Evolutionary conservation across 2,113 vertebrate species (phyloP).

Genomic region (Macroglossus sobrinus): DNA sequence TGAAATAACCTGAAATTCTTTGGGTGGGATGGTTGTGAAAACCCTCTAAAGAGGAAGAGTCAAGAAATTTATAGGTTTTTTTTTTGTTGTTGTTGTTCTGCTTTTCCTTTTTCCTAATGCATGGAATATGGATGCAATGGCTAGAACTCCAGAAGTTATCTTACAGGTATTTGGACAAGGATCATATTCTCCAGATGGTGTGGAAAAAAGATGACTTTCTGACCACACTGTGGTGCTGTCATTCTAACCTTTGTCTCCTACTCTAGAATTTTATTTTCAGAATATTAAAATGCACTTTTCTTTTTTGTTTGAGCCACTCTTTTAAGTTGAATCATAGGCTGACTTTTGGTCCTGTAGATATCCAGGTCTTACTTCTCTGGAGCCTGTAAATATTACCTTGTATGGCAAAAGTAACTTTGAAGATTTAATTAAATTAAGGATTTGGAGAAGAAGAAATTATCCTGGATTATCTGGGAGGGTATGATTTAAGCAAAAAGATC

Average conservation of each 20-base stretch:
- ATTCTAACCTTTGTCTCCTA: background rate
- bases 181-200: accelerated
- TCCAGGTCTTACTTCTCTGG: background rate
- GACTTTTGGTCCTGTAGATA: background rate
- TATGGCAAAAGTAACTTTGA: background rate
- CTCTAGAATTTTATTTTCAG: background rate
- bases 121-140: background rate
- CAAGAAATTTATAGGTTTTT: background rate
- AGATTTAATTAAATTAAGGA: background rate
- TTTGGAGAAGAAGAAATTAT: background rate
- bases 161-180: background rate
- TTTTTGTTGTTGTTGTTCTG: background rate
- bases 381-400: background rate
- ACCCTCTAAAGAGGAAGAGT: background rate
- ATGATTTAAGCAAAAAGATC: background rate
- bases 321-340: accelerated
- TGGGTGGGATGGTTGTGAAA: background rate
- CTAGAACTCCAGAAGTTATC: background rate
- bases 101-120: background rate
- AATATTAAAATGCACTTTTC: background rate
- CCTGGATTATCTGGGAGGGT: background rate
- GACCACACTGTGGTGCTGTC: background rate
- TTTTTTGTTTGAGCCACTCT: background rate
- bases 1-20: background rate
- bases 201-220: background rate